These are phyloP conservation scores for Esperia sulphurella DNA, from an alignment of 2,888 invertebrate species.

Conservation along the genomic window DNA sequence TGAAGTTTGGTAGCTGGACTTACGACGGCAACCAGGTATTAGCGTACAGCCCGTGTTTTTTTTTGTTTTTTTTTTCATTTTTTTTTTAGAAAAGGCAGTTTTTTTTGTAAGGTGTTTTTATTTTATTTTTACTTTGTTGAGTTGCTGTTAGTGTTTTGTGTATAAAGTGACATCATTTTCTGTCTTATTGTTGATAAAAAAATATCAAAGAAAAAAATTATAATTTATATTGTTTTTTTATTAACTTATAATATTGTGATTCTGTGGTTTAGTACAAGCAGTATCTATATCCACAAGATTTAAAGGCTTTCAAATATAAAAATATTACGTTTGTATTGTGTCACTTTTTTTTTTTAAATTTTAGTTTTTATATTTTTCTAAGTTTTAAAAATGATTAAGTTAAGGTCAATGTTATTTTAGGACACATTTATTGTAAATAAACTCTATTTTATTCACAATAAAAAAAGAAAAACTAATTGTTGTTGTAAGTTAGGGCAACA, in stretches of 20 bases:
- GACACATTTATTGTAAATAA: no score
- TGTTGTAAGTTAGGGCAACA: slow-evolving; percentile 21
- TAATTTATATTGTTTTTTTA: background rate
- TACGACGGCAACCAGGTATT: slow-evolving; percentile 98
- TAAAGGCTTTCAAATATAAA: background rate
- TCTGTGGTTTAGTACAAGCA: background rate
- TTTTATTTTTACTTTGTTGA: background rate
- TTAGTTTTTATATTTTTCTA: no score
- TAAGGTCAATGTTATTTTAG: no score
- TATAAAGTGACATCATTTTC: background rate
- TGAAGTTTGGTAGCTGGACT: slow-evolving; percentile 99
- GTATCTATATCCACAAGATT: no score
- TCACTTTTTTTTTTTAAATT: no score
- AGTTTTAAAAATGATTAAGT: no score
- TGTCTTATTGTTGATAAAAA: background rate
- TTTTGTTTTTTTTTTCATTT: slow-evolving; percentile 15
- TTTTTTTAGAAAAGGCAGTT: no score
- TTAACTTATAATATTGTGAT: background rate
- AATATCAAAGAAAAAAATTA: no score
- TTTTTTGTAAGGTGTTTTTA: background rate
- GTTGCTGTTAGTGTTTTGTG: background rate
- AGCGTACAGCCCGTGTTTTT: slow-evolving; percentile 18
- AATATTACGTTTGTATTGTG: background rate
- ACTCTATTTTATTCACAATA: no score
- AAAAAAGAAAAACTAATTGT: no score